Base-by-base conservation (phyloP, 2,888 invertebrate species). In the Ophioninae sp. region DNA sequence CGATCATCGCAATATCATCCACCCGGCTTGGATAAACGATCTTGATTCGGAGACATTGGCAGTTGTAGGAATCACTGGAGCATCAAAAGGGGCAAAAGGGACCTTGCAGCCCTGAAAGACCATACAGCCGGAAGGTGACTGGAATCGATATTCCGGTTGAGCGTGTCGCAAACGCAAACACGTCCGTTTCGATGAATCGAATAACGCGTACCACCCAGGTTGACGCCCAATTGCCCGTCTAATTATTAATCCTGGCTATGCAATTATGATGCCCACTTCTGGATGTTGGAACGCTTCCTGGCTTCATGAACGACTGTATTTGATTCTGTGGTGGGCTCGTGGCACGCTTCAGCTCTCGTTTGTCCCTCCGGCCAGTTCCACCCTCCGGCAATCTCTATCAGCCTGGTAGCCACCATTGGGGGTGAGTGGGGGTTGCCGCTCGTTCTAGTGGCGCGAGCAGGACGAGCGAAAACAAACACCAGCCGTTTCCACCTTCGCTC, bases 171-270 rank as follows among this genome's bases (percentile, higher is more conserved):
- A 76, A 23, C 80, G 59, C 64, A 61, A 79, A 76, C 51, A 20
- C 80, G 64, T 56, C 63, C 80, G 86, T 84, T 88, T 87, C 88
- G 89, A 90, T 90, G 90, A 92, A 91, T 91, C 91, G 91, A 91
- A 91, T 91, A 89, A 89, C 86, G 87, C 88, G 87, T 87, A 87
- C 86, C 84, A 86, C 84, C 85, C n/a, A n/a, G 88, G 89, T 88
- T 89, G 90, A 91, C 91, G 91, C 88, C 88, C 91, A 90, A 90
- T 90, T 88, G 90, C 88, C 86, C 89, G 90, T 90, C 91, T 91
- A 92, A 92, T 92, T 91, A 92, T 91, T 91, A 91, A 91, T 91
- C 89, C 89, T 86, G 89, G 88, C 88, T 87, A 89, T 87, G 89
- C 89, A 91, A 91, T 91, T 92, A 91, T 90, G 89, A 86, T 84